Conservation (phyloP, 1,140 invertebrate genomes). For the Neodiprion pinetum region DNA sequence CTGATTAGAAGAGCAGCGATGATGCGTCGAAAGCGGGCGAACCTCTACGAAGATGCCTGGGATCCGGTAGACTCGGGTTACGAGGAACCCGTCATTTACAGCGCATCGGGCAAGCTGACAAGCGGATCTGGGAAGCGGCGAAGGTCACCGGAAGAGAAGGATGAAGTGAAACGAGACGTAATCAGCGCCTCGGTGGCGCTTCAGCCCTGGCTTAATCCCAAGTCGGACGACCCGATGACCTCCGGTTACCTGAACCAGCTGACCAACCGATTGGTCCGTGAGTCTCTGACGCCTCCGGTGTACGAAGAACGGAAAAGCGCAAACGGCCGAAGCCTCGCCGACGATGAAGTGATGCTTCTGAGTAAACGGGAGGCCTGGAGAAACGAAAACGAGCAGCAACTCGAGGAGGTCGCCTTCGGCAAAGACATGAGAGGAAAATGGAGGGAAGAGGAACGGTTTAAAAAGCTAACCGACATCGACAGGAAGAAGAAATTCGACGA, state of each 20-base stretch:
- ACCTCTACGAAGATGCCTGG: constrained; percentile 19
- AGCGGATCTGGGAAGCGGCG: not conserved
- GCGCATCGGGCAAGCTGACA: not conserved
- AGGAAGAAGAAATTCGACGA: constrained; percentile 12
- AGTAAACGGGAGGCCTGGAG: constrained; percentile 41
- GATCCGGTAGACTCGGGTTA: constrained; percentile 27
- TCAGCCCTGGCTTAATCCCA: not conserved
- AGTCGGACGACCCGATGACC: not conserved
- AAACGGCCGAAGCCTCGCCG: constrained; percentile 18
- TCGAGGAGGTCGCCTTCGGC: constrained; percentile 43
- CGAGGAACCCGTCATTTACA: constrained; percentile 34
- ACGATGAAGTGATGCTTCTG: constrained; percentile 38
- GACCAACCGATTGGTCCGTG: not conserved
- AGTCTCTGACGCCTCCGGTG: not conserved
- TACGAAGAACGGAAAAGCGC: not conserved
- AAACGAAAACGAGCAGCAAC: constrained; percentile 33
- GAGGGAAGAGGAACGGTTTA: constrained; percentile 28
- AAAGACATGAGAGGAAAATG: constrained; percentile 36
- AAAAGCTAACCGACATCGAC: constrained; percentile 30
- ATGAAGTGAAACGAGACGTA: not conserved
- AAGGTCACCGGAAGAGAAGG: not conserved
- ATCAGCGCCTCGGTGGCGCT: not conserved
- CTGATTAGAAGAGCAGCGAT: not conserved
- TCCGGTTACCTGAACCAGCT: not conserved
- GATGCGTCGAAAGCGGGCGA: constrained; percentile 29